phyloP scores from a whole-genome alignment of 2,113 vertebrate genomes.

The Mixornis gularis region DNA sequence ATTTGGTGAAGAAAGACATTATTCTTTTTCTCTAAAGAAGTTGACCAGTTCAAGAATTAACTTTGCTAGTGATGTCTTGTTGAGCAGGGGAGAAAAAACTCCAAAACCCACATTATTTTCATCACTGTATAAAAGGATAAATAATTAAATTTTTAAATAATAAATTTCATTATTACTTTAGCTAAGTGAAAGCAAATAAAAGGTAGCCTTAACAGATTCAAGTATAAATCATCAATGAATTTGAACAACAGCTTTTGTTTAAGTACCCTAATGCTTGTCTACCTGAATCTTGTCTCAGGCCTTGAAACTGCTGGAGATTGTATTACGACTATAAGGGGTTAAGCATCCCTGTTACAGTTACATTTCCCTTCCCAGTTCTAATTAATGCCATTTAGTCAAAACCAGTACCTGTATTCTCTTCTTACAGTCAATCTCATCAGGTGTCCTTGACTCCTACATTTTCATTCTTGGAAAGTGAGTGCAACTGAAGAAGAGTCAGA shows the following conservation, averaged over 20 bases:
- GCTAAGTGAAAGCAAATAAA: not conserved
- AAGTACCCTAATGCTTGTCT: not conserved
- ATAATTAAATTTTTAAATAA: not conserved
- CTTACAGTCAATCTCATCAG: not conserved
- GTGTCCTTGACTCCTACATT: not conserved
- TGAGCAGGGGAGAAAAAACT: not conserved
- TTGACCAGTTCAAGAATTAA: not conserved
- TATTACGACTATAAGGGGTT: not conserved
- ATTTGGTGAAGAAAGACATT: not conserved
- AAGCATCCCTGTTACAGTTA: not conserved
- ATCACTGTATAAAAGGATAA: not conserved
- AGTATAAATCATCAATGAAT: not conserved
- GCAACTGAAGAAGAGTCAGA: not conserved
- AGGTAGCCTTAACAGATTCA: not conserved
- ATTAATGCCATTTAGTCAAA: not conserved
- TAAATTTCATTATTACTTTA: not conserved
- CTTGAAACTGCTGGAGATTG: not conserved
- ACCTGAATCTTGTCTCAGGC: not conserved
- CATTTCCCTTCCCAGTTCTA: not conserved
- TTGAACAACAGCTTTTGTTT: not conserved
- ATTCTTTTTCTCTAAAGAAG: not conserved
- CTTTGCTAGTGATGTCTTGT: not conserved
- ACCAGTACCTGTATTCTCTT: not conserved
- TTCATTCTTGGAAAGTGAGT: not conserved
- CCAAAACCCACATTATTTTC: not conserved